Evolutionary conservation across 2,113 vertebrate species (phyloP), one percentile per base, ranked within the genome.

Genomic region (Sorex fumeus): DNA sequence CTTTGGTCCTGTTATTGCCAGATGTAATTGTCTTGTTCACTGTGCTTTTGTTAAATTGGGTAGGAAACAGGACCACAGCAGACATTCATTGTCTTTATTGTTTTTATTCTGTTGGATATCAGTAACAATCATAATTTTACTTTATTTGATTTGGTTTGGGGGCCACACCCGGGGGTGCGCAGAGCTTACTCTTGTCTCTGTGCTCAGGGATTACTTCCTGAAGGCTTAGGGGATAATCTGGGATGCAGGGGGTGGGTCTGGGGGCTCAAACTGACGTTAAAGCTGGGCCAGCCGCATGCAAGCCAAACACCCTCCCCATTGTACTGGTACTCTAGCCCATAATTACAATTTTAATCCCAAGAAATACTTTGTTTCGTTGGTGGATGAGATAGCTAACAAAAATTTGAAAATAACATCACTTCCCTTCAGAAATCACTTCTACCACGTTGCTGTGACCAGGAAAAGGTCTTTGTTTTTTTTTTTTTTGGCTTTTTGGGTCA

Each of bases 371-470:
- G 40, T 40, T 40, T 40, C 40, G 7, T 40, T 40, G 40, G 40
- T 40, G 40, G 40, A 40, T 60, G 57, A 60, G 57, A 60, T 18
- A 60, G 57, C 57, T 18, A 60, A 21, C 57, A 60, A 60, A 60
- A 21, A 53, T 93, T 95, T 92, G 86, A 84, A 86, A 97, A 93
- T 83, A 97, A 62, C 87, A n/a, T 86, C 21, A 2, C 82, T 95
- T 91, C 85, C 78, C 85, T 90, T 95, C 50, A 64, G 91, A 94
- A 93, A 57, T 87, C 50, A 72, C 53, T 87, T 82, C 19, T 7
- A 6, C 13, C 13, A 60, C 40, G 53, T 91, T 90, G 50, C 69
- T 84, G 27, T 53, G 67, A 9, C 6, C 40, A 90, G 87, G 88
- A 69, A 95, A 75, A 50, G 69, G 30, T 86, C 28, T 36, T 19